These are phyloP conservation scores for Caenorhabditis sp. DNA, from an alignment of 2,888 invertebrate genomes.

Conservation along the genomic window DNA sequence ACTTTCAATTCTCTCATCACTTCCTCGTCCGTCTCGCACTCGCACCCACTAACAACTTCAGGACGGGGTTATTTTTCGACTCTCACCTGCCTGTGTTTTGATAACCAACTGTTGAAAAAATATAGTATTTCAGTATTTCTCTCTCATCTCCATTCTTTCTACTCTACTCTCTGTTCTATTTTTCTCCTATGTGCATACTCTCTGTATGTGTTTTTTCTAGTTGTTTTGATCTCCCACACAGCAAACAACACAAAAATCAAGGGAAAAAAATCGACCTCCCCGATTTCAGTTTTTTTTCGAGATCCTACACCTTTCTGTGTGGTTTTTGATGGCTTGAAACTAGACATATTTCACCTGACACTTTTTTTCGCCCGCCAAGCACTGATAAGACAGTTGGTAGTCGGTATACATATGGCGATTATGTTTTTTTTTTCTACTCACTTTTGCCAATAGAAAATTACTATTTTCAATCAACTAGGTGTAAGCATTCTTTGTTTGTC, in stretches of 20 bases:
- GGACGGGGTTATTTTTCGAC: constrained; percentile 4
- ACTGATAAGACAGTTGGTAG: constrained; percentile 28
- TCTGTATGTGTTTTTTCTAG: constrained; percentile 35
- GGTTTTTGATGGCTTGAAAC: constrained; percentile 19
- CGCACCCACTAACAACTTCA: too few species aligned
- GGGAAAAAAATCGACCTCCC: constrained; percentile 33
- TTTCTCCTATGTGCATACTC: constrained; percentile 22
- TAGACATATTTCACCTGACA: constrained; percentile 20
- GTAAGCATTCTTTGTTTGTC: constrained; percentile 17
- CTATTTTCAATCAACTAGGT: constrained; percentile 18
- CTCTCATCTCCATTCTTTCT: constrained; percentile 16
- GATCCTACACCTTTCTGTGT: neutral
- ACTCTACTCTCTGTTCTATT: neutral
- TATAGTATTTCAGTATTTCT: neutral
- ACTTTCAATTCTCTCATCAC: too few species aligned
- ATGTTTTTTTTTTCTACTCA: constrained; percentile 5
- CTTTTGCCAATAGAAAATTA: neutral
- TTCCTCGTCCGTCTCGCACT: too few species aligned
- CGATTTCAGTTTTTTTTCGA: constrained; percentile 5
- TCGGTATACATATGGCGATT: neutral
- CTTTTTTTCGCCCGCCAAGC: neutral
- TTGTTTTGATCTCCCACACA: constrained; percentile 26
- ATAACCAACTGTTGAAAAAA: constrained; percentile 8
- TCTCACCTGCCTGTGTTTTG: constrained; percentile 6
- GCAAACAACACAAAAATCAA: constrained; percentile 51